Evolutionary conservation across 2,797 vertebrate genomes (phyloP).

Genomic region (Brotula barbata): DNA sequence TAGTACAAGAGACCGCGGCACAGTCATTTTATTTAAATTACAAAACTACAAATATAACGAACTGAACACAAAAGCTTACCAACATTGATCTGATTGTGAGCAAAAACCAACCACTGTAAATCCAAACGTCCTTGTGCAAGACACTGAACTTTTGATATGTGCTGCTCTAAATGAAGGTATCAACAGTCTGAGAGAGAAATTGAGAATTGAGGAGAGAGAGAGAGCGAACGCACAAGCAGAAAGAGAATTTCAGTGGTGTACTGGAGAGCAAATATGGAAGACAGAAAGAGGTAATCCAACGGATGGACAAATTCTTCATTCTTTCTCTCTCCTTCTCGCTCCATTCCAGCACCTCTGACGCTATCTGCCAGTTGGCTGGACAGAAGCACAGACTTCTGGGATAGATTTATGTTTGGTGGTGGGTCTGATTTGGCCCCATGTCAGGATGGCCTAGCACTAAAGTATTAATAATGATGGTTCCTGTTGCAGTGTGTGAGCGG

Average conservation of each 20-base stretch:
- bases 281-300: conserved; percentile 60
- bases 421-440: conserved; percentile 77
- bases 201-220: too few species aligned
- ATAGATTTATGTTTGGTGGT: conserved; percentile 76
- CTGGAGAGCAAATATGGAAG: conserved; percentile 18
- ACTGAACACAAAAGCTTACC: too few species aligned
- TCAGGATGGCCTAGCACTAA: conserved; percentile 74
- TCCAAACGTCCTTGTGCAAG: background rate
- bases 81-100: background rate
- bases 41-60: too few species aligned
- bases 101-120: background rate
- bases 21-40: too few species aligned
- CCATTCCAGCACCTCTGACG: conserved; percentile 53
- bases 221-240: too few species aligned
- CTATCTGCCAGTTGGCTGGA: conserved; percentile 63
- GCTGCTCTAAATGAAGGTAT: conserved; percentile 4
- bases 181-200: too few species aligned
- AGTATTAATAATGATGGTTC: conserved; percentile 78
- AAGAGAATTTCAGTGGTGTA: conserved; percentile 19
- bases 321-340: conserved; percentile 33
- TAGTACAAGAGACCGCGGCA: too few species aligned
- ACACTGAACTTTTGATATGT: background rate
- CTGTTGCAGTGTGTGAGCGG: conserved; percentile 65
- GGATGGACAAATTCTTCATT: conserved; percentile 54
- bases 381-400: conserved; percentile 75